Evolutionary conservation across 2,888 invertebrate species (phyloP).

Genomic region (Sarcophaga caerulescens): DNA sequence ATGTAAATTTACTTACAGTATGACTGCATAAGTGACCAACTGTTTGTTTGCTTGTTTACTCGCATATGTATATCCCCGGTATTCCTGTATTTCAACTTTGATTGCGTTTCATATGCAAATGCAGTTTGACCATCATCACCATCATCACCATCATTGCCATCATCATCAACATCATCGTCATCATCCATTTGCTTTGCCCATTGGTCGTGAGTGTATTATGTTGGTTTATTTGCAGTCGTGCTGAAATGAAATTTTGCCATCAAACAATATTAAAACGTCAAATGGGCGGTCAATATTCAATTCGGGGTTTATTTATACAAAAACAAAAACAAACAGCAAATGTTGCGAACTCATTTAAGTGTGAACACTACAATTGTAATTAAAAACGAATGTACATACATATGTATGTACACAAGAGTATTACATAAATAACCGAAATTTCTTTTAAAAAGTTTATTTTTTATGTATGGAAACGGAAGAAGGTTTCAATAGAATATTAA

Average conservation of each 20-base stretch:
- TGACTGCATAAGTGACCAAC: constrained; percentile 59
- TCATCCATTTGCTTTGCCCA: constrained; percentile 39
- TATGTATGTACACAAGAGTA: background rate
- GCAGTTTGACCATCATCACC: constrained; percentile 67
- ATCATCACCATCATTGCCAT: background rate
- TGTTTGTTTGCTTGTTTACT: constrained; percentile 70
- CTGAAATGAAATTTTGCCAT: constrained; percentile 45
- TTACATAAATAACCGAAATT: too few species aligned
- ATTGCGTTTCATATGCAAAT: constrained; percentile 76
- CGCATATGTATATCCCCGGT: constrained; percentile 17
- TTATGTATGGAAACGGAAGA: too few species aligned
- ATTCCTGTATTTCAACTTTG: constrained; percentile 73
- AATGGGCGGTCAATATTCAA: constrained; percentile 60
- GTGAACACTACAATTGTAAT: constrained; percentile 63
- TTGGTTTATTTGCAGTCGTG: constrained; percentile 17
- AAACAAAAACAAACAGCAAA: constrained; percentile 51
- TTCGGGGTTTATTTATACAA: constrained; percentile 53
- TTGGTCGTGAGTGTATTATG: constrained; percentile 8
- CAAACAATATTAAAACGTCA: constrained; percentile 65
- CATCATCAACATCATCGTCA: constrained; percentile 12
- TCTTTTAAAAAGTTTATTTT: too few species aligned
- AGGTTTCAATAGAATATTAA: too few species aligned
- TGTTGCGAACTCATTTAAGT: constrained; percentile 51
- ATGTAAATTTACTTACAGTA: constrained; percentile 52
- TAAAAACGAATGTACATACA: constrained; percentile 33